Evolutionary conservation across 2,888 invertebrate species (phyloP), one percentile per base, ranked within the genome.

Genomic region (Pheosia gnoma): DNA sequence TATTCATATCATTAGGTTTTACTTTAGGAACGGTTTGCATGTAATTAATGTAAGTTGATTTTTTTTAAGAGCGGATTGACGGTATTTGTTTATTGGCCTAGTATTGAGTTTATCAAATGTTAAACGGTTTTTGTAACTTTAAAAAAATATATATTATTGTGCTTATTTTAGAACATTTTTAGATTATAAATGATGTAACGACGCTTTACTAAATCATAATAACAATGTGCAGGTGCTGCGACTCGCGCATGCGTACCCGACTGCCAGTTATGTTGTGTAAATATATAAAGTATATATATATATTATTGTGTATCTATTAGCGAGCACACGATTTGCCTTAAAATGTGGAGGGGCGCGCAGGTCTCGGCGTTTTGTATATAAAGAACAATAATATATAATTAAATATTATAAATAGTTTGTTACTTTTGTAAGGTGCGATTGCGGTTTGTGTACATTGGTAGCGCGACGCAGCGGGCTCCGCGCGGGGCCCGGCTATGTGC

Each of bases 1-100:
- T 88, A 85, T 92, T 90, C 93, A 93, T 93, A 93, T 93, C 93
- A 93, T 92, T 93, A 93, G 93, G 81, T 92, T 89, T 89, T 92
- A 93, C 88, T 91, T 92, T 92, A 93, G 91, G 83, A 80, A 82
- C 84, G 84, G 86, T 87, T 89, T 81, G 82, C 82, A 80, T 81
- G 80, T 84, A 76, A 25, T 79, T 78, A 82, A 83, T 85, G 82
- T 86, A 84, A 86, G 84, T 87, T 88, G 79, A 84, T 81, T 82
- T 82, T 77, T 75, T 85, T 84, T 79, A 78, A 64, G 75, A 82
- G 79, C 79, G 78, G 84, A 87, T 86, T 88, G 87, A 87, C 75
- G 72, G 74, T 81, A 81, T 86, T 85, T 78, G 82, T 86, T 86
- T 83, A 81, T 83, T 85, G 86, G 86, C 87, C 83, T 90, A 85